Conservation (phyloP, 2,113 vertebrate species). For the Hemiscyllium ocellatum region DNA sequence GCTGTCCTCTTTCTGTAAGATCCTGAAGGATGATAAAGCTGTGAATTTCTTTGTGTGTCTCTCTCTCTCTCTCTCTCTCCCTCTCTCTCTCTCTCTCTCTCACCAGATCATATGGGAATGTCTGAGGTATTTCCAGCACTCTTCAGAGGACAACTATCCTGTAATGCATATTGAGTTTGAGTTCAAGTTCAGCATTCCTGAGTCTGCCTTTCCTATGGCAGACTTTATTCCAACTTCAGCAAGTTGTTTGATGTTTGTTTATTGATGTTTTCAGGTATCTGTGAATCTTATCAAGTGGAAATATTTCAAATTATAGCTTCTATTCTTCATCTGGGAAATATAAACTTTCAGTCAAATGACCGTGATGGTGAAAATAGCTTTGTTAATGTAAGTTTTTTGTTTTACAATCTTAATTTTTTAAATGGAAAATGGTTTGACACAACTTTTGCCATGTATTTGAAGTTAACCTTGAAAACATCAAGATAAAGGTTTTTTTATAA, state of each 20-base stretch:
- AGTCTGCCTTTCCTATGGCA: neutral
- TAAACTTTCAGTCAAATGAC: constrained; percentile 54
- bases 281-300: constrained; percentile 63
- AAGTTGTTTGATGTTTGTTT: neutral
- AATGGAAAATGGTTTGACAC: neutral
- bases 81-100: neutral
- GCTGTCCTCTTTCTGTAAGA: neutral
- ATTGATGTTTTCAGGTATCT: constrained; percentile 54
- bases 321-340: constrained; percentile 64
- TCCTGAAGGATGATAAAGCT: neutral
- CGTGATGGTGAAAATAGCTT: constrained; percentile 55
- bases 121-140: neutral
- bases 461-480: neutral
- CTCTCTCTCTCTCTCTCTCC: neutral
- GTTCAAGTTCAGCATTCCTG: neutral
- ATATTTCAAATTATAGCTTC: constrained; percentile 61
- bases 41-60: neutral
- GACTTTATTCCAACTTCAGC: neutral
- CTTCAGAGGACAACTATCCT: too few species aligned
- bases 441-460: neutral
- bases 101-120: neutral
- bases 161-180: too few species aligned
- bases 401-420: neutral
- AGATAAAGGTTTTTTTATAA: neutral
- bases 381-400: constrained; percentile 50